Evolutionary conservation across 2,888 invertebrate genomes (phyloP).

Genomic region (Ommatoiulus sabulosus): DNA sequence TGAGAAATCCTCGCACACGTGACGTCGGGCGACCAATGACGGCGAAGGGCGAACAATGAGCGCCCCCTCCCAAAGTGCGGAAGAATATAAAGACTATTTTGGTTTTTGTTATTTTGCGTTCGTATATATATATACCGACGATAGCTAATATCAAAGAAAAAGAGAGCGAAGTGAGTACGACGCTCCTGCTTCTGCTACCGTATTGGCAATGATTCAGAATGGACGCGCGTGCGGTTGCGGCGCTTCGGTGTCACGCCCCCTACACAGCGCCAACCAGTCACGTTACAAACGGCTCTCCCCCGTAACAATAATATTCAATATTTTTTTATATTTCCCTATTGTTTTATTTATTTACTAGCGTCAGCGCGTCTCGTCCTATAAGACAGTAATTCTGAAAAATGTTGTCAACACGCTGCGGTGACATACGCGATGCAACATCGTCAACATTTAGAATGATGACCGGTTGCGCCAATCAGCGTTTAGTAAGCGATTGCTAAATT

Average conservation of each 20-base stretch:
- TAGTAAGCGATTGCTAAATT: too few relatives aligned
- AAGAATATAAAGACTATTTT: not conserved
- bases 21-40: not conserved
- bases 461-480: not conserved
- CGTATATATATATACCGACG: not conserved
- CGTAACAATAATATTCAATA: not conserved
- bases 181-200: not conserved
- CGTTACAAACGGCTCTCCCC: not conserved
- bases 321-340: not conserved
- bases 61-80: not conserved
- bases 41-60: not conserved
- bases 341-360: not conserved
- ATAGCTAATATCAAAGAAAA: not conserved
- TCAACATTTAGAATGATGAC: too few relatives aligned
- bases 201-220: not conserved
- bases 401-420: not conserved
- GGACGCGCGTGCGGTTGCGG: not conserved
- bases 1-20: not conserved
- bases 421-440: too few relatives aligned
- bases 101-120: not conserved
- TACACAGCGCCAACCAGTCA: not conserved
- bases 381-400: not conserved
- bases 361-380: not conserved
- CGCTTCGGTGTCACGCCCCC: slow-evolving; percentile 15
- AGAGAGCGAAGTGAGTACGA: not conserved